Base-by-base conservation (phyloP, 2,888 invertebrate genomes). In the Trachelus stipa region DNA sequence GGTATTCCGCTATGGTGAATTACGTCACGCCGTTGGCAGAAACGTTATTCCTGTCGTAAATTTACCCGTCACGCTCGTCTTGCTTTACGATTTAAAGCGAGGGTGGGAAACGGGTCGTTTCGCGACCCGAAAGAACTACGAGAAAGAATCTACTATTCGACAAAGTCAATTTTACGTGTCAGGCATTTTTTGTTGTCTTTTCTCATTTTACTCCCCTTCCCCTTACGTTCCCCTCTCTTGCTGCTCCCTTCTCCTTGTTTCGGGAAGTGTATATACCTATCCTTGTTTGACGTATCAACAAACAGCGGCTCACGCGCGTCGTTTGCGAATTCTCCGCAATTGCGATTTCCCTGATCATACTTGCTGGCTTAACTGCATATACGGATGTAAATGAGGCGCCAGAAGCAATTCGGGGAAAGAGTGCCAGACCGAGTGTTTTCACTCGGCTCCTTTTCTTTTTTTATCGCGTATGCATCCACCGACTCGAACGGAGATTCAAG, bases 341-440 rank as follows among this genome's bases (percentile, higher is more conserved):
- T 84, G 81, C 74, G 33, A 78, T 76, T 74, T 73, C 71, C 76
- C 77, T 79, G 79, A 84, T 83, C 82, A 82, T 81, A 83, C 82
- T 84, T 83, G 69, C 76, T 73, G 71, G 73, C 73, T 56, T 33
- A 23, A 75, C 34, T 75, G 75, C 56, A 56, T 40, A 56, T 69
- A 76, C 77, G 75, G 74, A 79, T 78, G 79, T 69, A 81, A 83
- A 80, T 80, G 80, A 75, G 77, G 74, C 76, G 80, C 75, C 77
- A 37, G 34, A 69, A 80, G 80, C 78, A 82, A 85, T 84, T 80
- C 79, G 77, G 12, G 68, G 69, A 68, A 75, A 68, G 77, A 83
- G 78, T 79, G 76, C 75, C 77, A 75, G 80, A 23, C 71, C 76
- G 75, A 84, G 81, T 79, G 79, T 81, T 83, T 82, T 79, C 80